Conservation (phyloP, 1,140 invertebrate species). For the Rhagoletis zephyria region DNA sequence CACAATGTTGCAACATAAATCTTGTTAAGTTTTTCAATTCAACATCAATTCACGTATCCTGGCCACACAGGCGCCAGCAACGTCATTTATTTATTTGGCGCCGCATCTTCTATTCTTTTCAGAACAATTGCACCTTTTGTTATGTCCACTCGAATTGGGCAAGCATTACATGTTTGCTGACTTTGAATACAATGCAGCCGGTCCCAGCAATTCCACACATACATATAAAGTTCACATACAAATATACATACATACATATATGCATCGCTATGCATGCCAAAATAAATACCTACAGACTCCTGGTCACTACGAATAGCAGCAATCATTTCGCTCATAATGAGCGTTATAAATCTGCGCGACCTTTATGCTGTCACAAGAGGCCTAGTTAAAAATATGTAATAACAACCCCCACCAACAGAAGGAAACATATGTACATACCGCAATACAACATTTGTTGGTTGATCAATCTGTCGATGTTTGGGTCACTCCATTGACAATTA, state of each 20-base stretch:
- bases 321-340: constrained; percentile 48
- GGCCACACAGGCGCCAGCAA: constrained; percentile 36
- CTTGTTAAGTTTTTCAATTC: constrained; percentile 5
- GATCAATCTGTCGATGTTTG: background rate
- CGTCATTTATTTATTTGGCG: constrained; percentile 45
- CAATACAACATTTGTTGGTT: background rate
- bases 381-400: background rate
- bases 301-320: background rate
- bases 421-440: constrained; percentile 5
- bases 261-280: background rate
- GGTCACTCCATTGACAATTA: constrained; percentile 43
- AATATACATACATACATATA: background rate
- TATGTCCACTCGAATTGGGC: constrained; percentile 14
- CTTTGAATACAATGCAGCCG: constrained; percentile 21
- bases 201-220: background rate
- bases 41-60: constrained; percentile 10
- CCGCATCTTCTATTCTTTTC: background rate
- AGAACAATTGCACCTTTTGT: constrained; percentile 13
- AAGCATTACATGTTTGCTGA: constrained; percentile 22
- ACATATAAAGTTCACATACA: background rate
- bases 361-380: constrained; percentile 10
- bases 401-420: background rate
- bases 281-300: background rate
- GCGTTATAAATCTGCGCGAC: constrained; percentile 47
- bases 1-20: constrained; percentile 38